A percentile compares a stretch with the other conserved stretches of the same genome.
Evolutionary conservation across 2,888 invertebrate species (phyloP).

Genomic region (Homarus gammarus): DNA sequence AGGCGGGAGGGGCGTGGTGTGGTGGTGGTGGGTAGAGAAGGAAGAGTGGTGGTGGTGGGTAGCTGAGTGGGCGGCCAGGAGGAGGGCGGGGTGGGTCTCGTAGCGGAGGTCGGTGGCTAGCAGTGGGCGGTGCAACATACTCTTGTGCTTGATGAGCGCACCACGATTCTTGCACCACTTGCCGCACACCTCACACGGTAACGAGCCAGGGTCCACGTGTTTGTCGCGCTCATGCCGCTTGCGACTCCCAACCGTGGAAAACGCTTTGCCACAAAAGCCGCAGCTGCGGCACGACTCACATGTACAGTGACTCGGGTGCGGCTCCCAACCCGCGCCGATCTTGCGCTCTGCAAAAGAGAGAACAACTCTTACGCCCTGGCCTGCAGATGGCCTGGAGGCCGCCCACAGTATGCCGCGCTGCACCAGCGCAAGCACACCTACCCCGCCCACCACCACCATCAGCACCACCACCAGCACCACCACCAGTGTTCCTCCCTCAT

Average conservation of each 20-base stretch:
- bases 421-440: background rate
- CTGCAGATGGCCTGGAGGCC: slow-evolving; percentile 26
- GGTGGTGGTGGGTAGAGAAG: background rate
- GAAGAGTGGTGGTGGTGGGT: slow-evolving; percentile 20
- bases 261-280: slow-evolving; percentile 73
- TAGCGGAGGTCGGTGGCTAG: slow-evolving; percentile 30
- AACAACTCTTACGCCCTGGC: slow-evolving; percentile 70
- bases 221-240: slow-evolving; percentile 72
- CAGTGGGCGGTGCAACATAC: slow-evolving; percentile 59
- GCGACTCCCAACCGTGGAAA: slow-evolving; percentile 72
- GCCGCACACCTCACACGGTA: slow-evolving; percentile 72
- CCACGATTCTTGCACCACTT: slow-evolving; percentile 75
- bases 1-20: background rate
- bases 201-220: slow-evolving; percentile 67
- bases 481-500: background rate
- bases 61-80: slow-evolving; percentile 32
- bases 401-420: slow-evolving; percentile 14
- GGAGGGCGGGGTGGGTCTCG: slow-evolving; percentile 9
- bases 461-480: slow-evolving; percentile 9
- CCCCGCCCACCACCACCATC: slow-evolving; percentile 19
- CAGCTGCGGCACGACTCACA: slow-evolving; percentile 70
- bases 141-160: slow-evolving; percentile 73
- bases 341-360: slow-evolving; percentile 70
- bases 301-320: slow-evolving; percentile 72
- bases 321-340: slow-evolving; percentile 56